Percentiles rank a stretch among this genome's conserved stretches.
phyloP scores from a whole-genome alignment of 2,888 invertebrate species.

The Chymomyza amoena region DNA sequence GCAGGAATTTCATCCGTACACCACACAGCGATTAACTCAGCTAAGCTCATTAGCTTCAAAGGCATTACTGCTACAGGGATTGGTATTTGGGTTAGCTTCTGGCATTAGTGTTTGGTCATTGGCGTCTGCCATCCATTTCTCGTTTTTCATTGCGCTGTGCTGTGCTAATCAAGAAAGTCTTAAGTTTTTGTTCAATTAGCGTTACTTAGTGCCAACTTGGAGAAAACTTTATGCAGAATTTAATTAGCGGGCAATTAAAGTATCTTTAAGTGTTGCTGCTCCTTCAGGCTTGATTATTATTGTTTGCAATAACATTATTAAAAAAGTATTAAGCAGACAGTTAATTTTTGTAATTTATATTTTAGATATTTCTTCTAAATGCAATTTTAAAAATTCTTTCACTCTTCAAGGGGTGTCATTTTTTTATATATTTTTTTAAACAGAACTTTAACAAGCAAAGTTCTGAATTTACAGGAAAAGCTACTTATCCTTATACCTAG shows the following conservation, averaged over 20 bases:
- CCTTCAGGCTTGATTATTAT: neutral
- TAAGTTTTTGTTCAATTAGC: neutral
- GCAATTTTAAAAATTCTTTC: too few species aligned
- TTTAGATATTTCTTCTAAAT: too few species aligned
- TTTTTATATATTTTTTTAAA: too few species aligned
- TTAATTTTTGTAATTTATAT: too few species aligned
- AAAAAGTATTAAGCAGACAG: too few species aligned
- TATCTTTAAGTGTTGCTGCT: neutral
- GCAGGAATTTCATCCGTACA: constrained; percentile 48
- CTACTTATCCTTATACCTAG: too few species aligned
- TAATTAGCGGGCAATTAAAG: neutral
- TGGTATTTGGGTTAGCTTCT: constrained; percentile 57
- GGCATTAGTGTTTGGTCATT: neutral
- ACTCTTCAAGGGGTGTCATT: too few species aligned
- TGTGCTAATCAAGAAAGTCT: neutral
- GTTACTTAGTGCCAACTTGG: neutral
- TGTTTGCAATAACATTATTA: neutral
- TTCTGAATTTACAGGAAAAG: too few species aligned
- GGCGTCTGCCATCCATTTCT: neutral
- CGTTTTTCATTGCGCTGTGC: neutral
- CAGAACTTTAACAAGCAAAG: too few species aligned
- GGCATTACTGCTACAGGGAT: constrained; percentile 43
- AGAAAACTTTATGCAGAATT: neutral
- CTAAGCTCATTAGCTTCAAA: constrained; percentile 54
- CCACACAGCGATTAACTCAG: constrained; percentile 36